These are phyloP conservation scores for Rhogogaster chlorosoma DNA, from an alignment of 2,888 invertebrate genomes.

Conservation along the genomic window DNA sequence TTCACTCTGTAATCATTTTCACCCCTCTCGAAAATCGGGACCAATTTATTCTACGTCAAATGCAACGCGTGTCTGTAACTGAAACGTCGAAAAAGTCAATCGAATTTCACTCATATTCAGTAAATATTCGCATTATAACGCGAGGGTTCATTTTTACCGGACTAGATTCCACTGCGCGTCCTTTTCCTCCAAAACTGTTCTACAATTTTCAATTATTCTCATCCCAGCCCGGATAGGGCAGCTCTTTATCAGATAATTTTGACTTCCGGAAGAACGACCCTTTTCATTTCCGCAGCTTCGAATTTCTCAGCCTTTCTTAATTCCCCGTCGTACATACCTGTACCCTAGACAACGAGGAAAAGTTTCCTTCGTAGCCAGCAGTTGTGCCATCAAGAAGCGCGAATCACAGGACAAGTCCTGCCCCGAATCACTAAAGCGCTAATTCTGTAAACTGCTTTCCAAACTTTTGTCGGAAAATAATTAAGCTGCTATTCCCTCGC, in stretches of 20 bases:
- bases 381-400: neutral
- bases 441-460: neutral
- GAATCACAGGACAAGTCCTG: neutral
- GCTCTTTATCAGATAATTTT: neutral
- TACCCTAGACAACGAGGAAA: neutral
- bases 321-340: neutral
- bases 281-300: neutral
- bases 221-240: neutral
- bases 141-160: neutral
- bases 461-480: neutral
- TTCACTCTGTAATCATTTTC: neutral
- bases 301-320: neutral
- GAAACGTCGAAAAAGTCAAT: neutral
- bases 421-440: neutral
- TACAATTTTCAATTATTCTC: neutral
- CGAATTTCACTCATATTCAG: neutral
- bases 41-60: neutral
- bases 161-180: no score
- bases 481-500: neutral
- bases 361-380: neutral
- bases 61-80: neutral
- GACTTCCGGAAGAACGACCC: neutral
- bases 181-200: neutral
- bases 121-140: neutral
- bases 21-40: neutral